Base-by-base conservation (phyloP, 2,113 vertebrate genomes). In the Tragelaphus scriptus region DNA sequence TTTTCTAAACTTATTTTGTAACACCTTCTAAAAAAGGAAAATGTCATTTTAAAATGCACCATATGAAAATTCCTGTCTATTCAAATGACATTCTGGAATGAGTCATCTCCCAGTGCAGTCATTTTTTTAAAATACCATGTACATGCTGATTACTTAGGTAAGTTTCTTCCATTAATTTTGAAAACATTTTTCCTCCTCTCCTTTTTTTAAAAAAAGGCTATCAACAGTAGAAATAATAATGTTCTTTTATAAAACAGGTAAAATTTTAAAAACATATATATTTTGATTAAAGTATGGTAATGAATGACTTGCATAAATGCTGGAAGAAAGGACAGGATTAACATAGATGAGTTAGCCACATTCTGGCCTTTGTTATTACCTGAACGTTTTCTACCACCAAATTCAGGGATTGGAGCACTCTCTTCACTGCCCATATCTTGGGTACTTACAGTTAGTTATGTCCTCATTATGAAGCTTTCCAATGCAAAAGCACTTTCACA, bases 121-220 rank as follows among this genome's bases (percentile, higher is more conserved):
- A n/a, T 44, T 55, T 90, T 59, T 81, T 85, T 26, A 2, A 30
- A 77, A 55, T 26, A 85, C 56, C 65, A 90, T 19, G n/a, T 28
- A 44, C 47, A 63, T 80, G 71, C 79, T 84, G 56, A 89, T 89
- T 77, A 55, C 1, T 7, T 55, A 47, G 77, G 47, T 30, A 61
- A 61, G 13, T 93, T 93, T 63, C 65, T 89, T 96, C n/a, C 86
- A 85, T 85, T 84, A 21, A 89, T 55, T 93, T 89, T 93, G 77
- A 93, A 82, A 84, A 44, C 21, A 84, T 30, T 96, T 93, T 84
- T 49, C 79, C 63, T 82, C 63, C 80, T 95, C 51, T 84, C 32
- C 25, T 63, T 16, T 77, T 16, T 40, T 49, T 58, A 30, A 84
- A 84, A 90, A 85, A 25, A 40, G 81, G 44, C 36, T 26, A 90